phyloP scores from a whole-genome alignment of 2,797 vertebrate species.

The Pampus argenteus region DNA sequence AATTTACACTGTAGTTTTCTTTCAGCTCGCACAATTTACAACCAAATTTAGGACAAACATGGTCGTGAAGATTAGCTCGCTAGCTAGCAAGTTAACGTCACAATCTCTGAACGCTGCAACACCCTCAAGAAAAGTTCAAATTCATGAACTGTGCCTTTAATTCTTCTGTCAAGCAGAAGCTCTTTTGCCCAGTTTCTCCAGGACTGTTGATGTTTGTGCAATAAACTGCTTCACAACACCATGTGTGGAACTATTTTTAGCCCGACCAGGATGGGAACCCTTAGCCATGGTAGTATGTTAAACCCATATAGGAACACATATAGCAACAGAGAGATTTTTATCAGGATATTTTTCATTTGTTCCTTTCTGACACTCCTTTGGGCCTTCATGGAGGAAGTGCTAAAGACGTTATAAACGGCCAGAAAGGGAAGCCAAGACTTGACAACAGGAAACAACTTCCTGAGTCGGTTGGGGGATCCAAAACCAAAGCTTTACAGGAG shows the following conservation, averaged over 20 bases:
- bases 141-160: background rate
- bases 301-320: background rate
- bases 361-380: background rate
- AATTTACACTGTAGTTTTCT: no score
- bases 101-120: no score
- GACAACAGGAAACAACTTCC: slow-evolving; percentile 63
- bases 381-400: slow-evolving; percentile 52
- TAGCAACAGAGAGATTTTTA: slow-evolving; percentile 7
- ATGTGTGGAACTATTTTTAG: slow-evolving; percentile 2
- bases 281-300: background rate
- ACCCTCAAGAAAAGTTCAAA: no score
- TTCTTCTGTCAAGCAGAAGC: background rate
- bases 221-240: background rate
- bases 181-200: background rate
- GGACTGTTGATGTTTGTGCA: background rate
- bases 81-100: no score
- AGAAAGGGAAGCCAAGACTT: slow-evolving; percentile 46
- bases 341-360: slow-evolving; percentile 28
- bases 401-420: slow-evolving; percentile 40
- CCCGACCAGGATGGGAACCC: slow-evolving; percentile 2
- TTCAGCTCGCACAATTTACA: no score
- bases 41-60: no score
- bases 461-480: slow-evolving; percentile 35
- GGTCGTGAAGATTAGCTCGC: no score
- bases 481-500: slow-evolving; percentile 26